phyloP scores from a whole-genome alignment of 2,113 vertebrate genomes.

The pig (Sus scrofa) region T2T-Sscrofa CM000822.6:25666001-25666500 shows the following conservation, averaged over 20 bases:
- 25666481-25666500: too few species aligned
- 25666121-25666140: constrained; percentile 14
- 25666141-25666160: constrained; percentile 29
- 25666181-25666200: not conserved
- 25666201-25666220: constrained; percentile 29
- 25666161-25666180: constrained; percentile 60
- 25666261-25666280: not conserved
- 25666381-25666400: not conserved
- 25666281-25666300: constrained; percentile 31
- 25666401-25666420: not conserved
- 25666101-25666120: not conserved
- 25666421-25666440: not conserved
- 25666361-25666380: not conserved
- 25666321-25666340: not conserved
- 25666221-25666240: not conserved
- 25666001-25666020: constrained; percentile 87
- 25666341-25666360: not conserved
- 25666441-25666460: not conserved
- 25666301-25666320: not conserved
- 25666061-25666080: constrained; percentile 93
- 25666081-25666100: not conserved
- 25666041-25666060: constrained; percentile 91
- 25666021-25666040: constrained; percentile 96
- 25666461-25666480: too few species aligned
- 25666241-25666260: constrained; percentile 42